A percentile compares a stretch with the other conserved stretches of the same genome.
phyloP scores from a whole-genome alignment of 2,113 vertebrate species.

The Onychostruthus taczanowskii region DNA sequence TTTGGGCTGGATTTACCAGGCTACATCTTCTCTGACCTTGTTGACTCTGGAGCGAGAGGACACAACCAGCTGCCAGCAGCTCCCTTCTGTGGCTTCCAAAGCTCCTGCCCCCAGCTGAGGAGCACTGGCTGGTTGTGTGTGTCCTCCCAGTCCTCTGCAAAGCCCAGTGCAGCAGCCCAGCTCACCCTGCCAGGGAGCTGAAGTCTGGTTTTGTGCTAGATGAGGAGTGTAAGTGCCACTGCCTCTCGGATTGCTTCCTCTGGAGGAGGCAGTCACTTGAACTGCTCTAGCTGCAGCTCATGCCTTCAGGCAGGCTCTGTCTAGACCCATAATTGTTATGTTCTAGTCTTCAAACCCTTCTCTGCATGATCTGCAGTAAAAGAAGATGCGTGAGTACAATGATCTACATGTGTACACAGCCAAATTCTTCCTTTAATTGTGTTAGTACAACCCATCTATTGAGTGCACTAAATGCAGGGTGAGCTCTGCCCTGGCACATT shows the following conservation, averaged over 20 bases:
- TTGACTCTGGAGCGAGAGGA: neutral
- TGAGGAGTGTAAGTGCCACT: neutral
- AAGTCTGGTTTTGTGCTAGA: neutral
- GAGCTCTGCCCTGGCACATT: constrained; percentile 31
- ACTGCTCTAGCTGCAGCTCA: neutral
- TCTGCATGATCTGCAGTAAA: neutral
- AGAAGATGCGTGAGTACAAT: neutral
- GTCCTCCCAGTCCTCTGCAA: neutral
- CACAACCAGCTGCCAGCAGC: neutral
- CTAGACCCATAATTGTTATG: constrained; percentile 10
- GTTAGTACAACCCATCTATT: neutral
- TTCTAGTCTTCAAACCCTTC: neutral
- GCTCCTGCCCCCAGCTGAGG: neutral
- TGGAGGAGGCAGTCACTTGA: neutral
- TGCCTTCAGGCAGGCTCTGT: constrained; percentile 16
- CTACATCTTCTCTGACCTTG: neutral
- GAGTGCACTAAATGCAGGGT: constrained; percentile 2
- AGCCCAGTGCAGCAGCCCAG: neutral
- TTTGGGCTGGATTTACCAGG: neutral
- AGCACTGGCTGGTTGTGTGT: rapidly evolving
- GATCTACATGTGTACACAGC: neutral
- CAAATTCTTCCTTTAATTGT: constrained; percentile 3
- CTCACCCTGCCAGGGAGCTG: neutral
- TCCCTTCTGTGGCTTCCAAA: neutral
- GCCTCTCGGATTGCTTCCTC: neutral